Evolutionary conservation across 2,888 invertebrate genomes (phyloP).

Genomic region (Acrobasis consociella): DNA sequence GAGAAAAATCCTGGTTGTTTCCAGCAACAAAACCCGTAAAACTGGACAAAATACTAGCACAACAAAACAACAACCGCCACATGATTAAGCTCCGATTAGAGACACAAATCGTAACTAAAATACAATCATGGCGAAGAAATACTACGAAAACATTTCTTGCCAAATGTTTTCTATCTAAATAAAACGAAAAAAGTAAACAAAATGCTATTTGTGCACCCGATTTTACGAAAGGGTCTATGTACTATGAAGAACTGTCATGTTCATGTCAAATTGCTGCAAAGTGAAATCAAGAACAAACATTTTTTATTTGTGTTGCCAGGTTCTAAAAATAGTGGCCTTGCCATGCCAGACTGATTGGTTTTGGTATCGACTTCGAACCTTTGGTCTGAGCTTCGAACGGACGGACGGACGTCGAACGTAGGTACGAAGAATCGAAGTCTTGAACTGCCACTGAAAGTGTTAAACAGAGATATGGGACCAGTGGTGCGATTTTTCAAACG

Average conservation of each 20-base stretch:
- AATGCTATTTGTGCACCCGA: constrained; percentile 29
- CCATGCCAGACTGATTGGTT: no score
- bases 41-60: constrained; percentile 45
- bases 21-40: constrained; percentile 52
- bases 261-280: no score
- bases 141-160: constrained; percentile 26
- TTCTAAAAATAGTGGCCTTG: no score
- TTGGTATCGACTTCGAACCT: no score
- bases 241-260: background rate
- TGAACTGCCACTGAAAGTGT: no score
- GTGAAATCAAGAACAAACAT: no score
- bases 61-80: constrained; percentile 49
- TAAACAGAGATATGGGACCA: no score
- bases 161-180: constrained; percentile 24
- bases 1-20: constrained; percentile 38
- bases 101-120: constrained; percentile 23
- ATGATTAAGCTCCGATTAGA: constrained; percentile 33
- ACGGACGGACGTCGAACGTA: no score
- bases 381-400: no score
- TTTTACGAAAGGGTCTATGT: background rate
- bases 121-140: constrained; percentile 30
- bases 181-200: constrained; percentile 29
- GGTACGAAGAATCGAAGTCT: no score
- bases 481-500: no score
- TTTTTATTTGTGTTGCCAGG: no score